Percentiles rank a stretch among this genome's conserved stretches.
These are phyloP conservation scores for Oryzias sinensis DNA, from an alignment of 2,797 vertebrate species.

Conservation along the genomic window DNA sequence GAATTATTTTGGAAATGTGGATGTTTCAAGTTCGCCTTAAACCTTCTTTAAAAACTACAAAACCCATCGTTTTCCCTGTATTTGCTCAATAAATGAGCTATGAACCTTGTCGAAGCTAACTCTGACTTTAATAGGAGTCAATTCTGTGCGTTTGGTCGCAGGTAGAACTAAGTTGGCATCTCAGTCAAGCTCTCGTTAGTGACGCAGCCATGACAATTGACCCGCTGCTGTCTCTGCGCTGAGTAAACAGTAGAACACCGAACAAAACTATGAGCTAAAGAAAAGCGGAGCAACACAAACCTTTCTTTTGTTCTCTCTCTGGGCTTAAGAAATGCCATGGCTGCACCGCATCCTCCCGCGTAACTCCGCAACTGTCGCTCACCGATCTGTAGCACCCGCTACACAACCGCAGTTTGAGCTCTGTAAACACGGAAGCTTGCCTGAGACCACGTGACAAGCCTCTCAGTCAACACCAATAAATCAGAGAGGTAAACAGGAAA, in stretches of 20 bases:
- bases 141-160: no score
- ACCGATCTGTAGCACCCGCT: not conserved
- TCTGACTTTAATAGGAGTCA: no score
- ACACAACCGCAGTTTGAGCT: not conserved
- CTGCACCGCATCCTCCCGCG: constrained; percentile 37
- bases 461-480: not conserved
- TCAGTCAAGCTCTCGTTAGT: constrained; percentile 24
- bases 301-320: constrained; percentile 75
- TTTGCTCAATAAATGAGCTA: no score
- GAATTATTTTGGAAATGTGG: no score
- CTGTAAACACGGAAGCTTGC: constrained; percentile 71
- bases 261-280: not conserved
- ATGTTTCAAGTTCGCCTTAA: no score
- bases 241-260: not conserved
- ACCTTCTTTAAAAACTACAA: no score
- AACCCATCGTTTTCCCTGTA: no score
- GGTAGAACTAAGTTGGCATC: constrained; percentile 6
- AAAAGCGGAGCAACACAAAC: constrained; percentile 45
- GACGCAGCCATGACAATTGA: constrained; percentile 6
- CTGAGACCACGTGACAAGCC: constrained; percentile 56
- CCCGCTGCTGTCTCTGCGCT: not conserved
- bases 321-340: constrained; percentile 77
- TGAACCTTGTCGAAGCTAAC: no score
- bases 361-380: not conserved
- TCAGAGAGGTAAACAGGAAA: rapidly evolving